Conservation (phyloP, 2,113 vertebrate species). For the Mola mola region DNA sequence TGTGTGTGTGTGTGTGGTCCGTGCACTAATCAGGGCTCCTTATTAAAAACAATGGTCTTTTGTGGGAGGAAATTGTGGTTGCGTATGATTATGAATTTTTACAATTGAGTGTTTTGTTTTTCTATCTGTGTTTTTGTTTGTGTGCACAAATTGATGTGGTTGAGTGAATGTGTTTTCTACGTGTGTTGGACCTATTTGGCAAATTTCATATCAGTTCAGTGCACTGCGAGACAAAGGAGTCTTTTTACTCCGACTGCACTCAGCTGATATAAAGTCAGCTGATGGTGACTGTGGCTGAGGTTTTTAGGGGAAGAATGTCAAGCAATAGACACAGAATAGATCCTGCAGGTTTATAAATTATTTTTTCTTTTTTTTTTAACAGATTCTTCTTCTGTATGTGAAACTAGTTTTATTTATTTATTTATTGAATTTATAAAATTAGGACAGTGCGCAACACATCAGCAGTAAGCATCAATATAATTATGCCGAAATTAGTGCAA, state of each 20-base stretch:
- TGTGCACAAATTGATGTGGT: slow-evolving; percentile 12
- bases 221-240: slow-evolving; percentile 57
- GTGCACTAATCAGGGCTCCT: slow-evolving; percentile 49
- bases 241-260: slow-evolving; percentile 56
- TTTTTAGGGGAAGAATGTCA: slow-evolving; percentile 26
- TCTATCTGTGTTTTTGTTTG: slow-evolving; percentile 8
- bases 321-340: background rate
- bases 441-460: too few species aligned
- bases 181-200: slow-evolving; percentile 42
- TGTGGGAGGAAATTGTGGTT: slow-evolving; percentile 37
- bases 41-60: slow-evolving; percentile 65
- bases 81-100: background rate
- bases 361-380: too few species aligned
- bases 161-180: slow-evolving; percentile 18
- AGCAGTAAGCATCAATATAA: too few species aligned
- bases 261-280: slow-evolving; percentile 73
- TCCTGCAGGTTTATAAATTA: background rate
- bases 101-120: slow-evolving; percentile 2
- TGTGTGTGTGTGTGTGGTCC: slow-evolving; percentile 39
- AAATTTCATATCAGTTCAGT: slow-evolving; percentile 55
- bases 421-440: too few species aligned
- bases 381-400: background rate
- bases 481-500: too few species aligned
- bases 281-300: slow-evolving; percentile 42
- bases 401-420: background rate